Percentiles rank a stretch among this genome's conserved stretches.
Conservation (phyloP, 2,888 invertebrate species). For the Nomada goodeniana region DNA sequence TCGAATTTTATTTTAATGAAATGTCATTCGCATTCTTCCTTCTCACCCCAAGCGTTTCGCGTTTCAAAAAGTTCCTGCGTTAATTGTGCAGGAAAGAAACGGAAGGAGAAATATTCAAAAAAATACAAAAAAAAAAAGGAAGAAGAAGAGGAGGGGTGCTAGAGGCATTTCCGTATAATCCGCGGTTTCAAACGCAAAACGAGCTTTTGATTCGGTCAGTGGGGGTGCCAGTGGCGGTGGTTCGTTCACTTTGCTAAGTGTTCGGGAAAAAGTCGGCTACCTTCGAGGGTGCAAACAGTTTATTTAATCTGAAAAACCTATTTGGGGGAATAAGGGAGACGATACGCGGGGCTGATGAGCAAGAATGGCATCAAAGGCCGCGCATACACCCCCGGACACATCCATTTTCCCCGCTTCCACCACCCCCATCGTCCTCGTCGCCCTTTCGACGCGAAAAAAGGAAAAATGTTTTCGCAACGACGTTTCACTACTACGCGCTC, state of each 20-base stretch:
- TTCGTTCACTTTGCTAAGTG: constrained; percentile 48
- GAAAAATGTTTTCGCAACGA: constrained; percentile 26
- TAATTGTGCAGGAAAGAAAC: constrained; percentile 13
- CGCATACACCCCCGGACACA: constrained; percentile 25
- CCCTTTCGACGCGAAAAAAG: neutral
- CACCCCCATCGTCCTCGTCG: neutral
- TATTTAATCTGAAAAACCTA: constrained; percentile 66
- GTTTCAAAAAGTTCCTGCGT: constrained; percentile 7
- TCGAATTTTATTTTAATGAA: constrained; percentile 27
- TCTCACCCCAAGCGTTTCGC: neutral
- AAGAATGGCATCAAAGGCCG: constrained; percentile 65
- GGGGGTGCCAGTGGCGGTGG: neutral
- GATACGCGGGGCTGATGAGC: constrained; percentile 61
- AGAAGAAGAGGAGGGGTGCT: neutral
- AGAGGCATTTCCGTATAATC: constrained; percentile 37
- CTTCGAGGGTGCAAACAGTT: constrained; percentile 66
- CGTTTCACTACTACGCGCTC: neutral
- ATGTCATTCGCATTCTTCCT: constrained; percentile 2
- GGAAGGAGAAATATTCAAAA: neutral
- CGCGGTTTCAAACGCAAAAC: constrained; percentile 25
- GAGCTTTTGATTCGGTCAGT: constrained; percentile 39
- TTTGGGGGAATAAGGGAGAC: constrained; percentile 55
- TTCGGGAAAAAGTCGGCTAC: constrained; percentile 49
- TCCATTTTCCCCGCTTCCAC: constrained; percentile 43
- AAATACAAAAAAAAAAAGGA: neutral